Conservation (phyloP, 2,113 vertebrate genomes). For the Heterocephalus glaber region DNA sequence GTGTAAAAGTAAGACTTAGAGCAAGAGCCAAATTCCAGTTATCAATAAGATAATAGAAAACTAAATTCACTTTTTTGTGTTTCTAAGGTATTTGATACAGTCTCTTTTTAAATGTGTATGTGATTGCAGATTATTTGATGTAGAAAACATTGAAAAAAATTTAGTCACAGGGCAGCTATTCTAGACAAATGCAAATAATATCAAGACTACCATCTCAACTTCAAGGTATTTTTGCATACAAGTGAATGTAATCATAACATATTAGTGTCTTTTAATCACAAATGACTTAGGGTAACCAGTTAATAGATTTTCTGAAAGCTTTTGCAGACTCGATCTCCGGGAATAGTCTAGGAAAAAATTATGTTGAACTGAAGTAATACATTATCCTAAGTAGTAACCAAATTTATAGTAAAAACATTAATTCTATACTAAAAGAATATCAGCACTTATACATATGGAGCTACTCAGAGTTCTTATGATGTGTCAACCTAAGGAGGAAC, state of each 20-base stretch:
- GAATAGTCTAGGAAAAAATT: neutral
- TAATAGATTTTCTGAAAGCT: conserved; percentile 58
- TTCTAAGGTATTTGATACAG: conserved; percentile 79
- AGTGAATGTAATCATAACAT: conserved; percentile 54
- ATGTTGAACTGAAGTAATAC: neutral
- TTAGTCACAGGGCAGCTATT: neutral
- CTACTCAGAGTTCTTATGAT: neutral
- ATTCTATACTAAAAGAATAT: neutral
- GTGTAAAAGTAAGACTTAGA: conserved; percentile 64
- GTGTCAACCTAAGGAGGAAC: neutral
- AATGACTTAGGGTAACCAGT: conserved; percentile 17
- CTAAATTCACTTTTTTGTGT: conserved; percentile 74
- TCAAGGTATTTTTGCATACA: conserved; percentile 27
- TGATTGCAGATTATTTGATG: conserved; percentile 71
- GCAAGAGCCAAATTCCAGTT: conserved; percentile 77
- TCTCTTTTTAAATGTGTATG: conserved; percentile 74
- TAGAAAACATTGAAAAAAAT: conserved; percentile 65
- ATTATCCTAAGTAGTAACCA: conserved; percentile 22
- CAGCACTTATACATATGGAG: neutral
- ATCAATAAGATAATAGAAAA: conserved; percentile 73
- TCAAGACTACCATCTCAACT: conserved; percentile 19
- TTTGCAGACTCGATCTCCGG: conserved; percentile 25
- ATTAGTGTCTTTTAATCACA: neutral
- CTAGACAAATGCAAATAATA: conserved; percentile 26
- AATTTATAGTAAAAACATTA: neutral